Evolutionary conservation across 2,113 vertebrate species (phyloP).

Genomic region (Cyanistes caeruleus): DNA sequence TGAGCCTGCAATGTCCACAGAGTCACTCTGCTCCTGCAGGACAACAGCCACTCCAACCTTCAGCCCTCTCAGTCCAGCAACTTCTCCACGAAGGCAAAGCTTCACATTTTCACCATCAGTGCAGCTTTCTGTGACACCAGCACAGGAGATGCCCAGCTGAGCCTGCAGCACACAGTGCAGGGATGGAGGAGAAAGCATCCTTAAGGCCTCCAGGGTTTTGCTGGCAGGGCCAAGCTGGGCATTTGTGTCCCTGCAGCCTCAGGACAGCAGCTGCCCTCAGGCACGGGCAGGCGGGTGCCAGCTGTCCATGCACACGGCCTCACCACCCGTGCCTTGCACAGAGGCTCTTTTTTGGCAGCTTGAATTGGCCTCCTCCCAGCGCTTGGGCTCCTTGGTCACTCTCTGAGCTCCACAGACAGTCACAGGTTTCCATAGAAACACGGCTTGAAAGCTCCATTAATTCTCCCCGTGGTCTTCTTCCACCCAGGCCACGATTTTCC

Average conservation of each 20-base stretch:
- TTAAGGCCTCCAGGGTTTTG: slow-evolving; percentile 73
- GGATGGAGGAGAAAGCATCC: background rate
- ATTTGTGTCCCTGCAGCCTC: slow-evolving; percentile 24
- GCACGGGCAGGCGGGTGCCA: background rate
- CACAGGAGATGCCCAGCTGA: background rate
- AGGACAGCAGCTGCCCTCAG: slow-evolving; percentile 2
- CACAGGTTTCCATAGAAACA: background rate
- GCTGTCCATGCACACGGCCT: background rate
- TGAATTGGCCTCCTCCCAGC: slow-evolving; percentile 33
- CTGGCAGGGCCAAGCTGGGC: slow-evolving; percentile 14
- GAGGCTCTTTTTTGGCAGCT: slow-evolving; percentile 65
- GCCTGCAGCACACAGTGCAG: slow-evolving; percentile 5
- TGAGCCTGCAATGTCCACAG: background rate
- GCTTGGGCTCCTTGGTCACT: slow-evolving; percentile 51
- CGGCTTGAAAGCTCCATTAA: slow-evolving; percentile 71
- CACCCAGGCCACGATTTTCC: slow-evolving; percentile 98
- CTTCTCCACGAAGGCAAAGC: slow-evolving; percentile 19
- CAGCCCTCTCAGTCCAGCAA: background rate
- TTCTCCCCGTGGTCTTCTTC: slow-evolving; percentile 91
- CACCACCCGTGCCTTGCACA: background rate
- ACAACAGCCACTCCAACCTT: background rate
- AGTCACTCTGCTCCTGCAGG: slow-evolving; percentile 39
- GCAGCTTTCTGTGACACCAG: background rate
- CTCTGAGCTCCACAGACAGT: slow-evolving; percentile 55
- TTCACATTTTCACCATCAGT: slow-evolving; percentile 1